These are phyloP conservation scores for Drosophila nigritarsus DNA, from an alignment of 2,888 invertebrate species.

Conservation along the genomic window DNA sequence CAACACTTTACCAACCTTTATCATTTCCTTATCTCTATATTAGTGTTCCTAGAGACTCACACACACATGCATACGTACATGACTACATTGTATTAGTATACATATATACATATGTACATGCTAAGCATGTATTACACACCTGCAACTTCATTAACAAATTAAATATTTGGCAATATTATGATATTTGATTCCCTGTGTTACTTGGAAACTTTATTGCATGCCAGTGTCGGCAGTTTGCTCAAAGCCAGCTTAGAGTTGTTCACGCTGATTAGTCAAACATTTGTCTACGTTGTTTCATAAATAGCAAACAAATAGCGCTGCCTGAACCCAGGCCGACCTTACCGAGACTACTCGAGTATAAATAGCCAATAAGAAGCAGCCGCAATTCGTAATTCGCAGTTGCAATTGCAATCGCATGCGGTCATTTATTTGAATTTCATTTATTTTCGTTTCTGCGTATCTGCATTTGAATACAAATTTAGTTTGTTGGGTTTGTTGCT, in stretches of 20 bases:
- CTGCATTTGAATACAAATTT: constrained; percentile 43
- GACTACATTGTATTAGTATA: neutral
- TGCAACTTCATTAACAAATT: constrained; percentile 7
- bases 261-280: constrained; percentile 18
- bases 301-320: constrained; percentile 8
- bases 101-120: neutral
- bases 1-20: constrained; percentile 10
- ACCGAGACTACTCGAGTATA: constrained; percentile 13
- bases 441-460: constrained; percentile 37
- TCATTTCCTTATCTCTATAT: constrained; percentile 24
- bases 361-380: constrained; percentile 33
- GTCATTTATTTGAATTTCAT: constrained; percentile 29
- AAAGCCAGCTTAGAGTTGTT: neutral
- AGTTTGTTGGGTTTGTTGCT: constrained; percentile 51
- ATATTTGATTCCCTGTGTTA: constrained; percentile 6
- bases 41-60: neutral
- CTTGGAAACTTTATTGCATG: neutral
- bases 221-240: constrained; percentile 4
- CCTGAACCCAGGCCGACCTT: neutral
- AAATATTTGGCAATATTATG: constrained; percentile 14
- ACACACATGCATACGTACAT: neutral
- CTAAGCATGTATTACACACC: neutral
- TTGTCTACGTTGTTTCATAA: constrained; percentile 14
- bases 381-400: constrained; percentile 14
- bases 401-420: constrained; percentile 29